Percentiles rank a stretch among this genome's conserved stretches.
Conservation (phyloP, 2,888 invertebrate genomes). For the Loripinus fragilis region DNA sequence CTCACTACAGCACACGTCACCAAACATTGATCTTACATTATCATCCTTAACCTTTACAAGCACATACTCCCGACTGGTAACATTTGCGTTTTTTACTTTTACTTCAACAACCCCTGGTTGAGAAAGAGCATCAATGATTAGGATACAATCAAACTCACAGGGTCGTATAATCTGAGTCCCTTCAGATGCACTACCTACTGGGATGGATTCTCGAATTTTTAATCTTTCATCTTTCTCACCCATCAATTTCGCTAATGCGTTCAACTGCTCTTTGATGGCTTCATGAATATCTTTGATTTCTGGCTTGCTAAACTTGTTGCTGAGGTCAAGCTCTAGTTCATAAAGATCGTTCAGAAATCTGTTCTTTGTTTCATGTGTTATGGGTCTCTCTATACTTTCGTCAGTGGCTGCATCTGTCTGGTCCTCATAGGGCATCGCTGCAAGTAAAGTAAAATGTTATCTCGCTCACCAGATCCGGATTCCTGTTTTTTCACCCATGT, state of each 20-base stretch:
- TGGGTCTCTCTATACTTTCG: too few species aligned
- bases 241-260: background rate
- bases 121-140: background rate
- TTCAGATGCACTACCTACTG: background rate
- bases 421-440: too few species aligned
- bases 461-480: too few species aligned
- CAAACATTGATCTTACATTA: background rate
- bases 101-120: background rate
- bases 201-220: background rate
- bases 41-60: background rate
- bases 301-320: background rate
- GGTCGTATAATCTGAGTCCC: background rate
- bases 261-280: background rate
- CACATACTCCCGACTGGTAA: background rate
- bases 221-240: background rate
- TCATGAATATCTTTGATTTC: background rate
- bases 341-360: background rate
- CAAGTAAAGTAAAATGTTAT: too few species aligned
- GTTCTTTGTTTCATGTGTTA: too few species aligned
- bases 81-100: background rate
- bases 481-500: too few species aligned
- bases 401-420: too few species aligned
- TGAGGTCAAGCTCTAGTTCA: background rate
- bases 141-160: background rate
- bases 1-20: background rate